phyloP scores from a whole-genome alignment of 37 sponge, comb jelly and placozoan species.

The Haliclona indistincta region DNA sequence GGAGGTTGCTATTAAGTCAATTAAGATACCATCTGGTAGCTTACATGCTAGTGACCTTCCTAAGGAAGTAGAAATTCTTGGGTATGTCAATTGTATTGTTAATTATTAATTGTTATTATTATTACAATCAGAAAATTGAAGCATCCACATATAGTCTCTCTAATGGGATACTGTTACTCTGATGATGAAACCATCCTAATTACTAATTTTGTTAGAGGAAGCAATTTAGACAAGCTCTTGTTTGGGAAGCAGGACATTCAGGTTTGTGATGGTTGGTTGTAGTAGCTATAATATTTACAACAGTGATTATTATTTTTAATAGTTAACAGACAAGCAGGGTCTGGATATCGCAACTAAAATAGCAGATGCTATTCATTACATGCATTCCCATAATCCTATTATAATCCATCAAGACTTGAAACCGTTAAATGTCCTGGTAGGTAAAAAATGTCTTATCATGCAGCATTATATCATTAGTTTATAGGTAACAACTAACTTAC shows the following conservation, averaged over 20 bases:
- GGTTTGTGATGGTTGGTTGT: too few species aligned
- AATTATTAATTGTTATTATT: too few species aligned
- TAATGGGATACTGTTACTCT: background rate
- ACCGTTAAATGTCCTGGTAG: constrained; percentile 47
- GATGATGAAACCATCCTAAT: constrained; percentile 22
- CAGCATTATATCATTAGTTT: background rate
- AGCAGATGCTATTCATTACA: constrained; percentile 29
- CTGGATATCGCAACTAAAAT: constrained; percentile 11
- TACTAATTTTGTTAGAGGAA: constrained; percentile 31
- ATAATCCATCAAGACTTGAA: constrained; percentile 56
- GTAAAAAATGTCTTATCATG: background rate
- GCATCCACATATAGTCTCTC: too few species aligned
- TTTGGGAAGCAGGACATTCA: too few species aligned
- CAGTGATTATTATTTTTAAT: background rate
- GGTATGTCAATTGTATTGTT: too few species aligned
- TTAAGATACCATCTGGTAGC: too few species aligned
- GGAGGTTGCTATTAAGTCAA: too few species aligned
- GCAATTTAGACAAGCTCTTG: too few species aligned
- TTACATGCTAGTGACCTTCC: too few species aligned
- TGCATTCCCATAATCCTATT: constrained; percentile 42
- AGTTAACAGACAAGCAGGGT: constrained; percentile 1
- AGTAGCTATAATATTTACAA: too few species aligned
- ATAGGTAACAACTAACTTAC: constrained; percentile 13
- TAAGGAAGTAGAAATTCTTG: too few species aligned
- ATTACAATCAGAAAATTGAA: too few species aligned